These are phyloP conservation scores for Drosophila persimilis DNA, from an alignment of 1,140 invertebrate genomes.

Conservation along the genomic window DNA sequence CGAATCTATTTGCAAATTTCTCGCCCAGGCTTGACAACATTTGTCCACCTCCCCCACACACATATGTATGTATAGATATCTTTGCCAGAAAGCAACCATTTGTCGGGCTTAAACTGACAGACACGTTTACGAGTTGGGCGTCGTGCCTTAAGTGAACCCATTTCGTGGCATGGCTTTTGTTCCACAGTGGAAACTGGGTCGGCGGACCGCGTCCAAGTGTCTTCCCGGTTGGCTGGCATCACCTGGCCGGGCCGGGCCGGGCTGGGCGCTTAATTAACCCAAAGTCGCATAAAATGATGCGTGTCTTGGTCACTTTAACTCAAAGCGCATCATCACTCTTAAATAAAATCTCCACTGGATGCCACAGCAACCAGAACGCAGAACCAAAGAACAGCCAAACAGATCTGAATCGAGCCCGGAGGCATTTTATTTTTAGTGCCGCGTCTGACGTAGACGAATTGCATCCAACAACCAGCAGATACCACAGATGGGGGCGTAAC, in stretches of 20 bases:
- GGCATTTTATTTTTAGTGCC: conserved; percentile 48
- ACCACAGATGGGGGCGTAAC: conserved; percentile 43
- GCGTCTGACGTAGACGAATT: conserved; percentile 72
- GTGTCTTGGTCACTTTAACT: conserved; percentile 58
- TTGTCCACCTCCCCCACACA: conserved; percentile 33
- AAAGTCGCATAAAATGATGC: conserved; percentile 64
- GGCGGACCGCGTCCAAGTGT: conserved; percentile 4
- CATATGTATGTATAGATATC: neutral
- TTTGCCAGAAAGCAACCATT: conserved; percentile 34
- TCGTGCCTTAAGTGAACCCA: conserved; percentile 54
- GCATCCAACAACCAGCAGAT: conserved; percentile 32
- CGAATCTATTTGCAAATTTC: conserved; percentile 72
- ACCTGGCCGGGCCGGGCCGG: conserved; percentile 35
- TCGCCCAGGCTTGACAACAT: conserved; percentile 45
- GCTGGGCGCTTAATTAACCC: conserved; percentile 60
- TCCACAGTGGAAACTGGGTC: conserved; percentile 44
- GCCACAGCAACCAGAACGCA: conserved; percentile 8
- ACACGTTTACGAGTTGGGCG: conserved; percentile 58
- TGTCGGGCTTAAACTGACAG: conserved; percentile 68
- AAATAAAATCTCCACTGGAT: conserved; percentile 45
- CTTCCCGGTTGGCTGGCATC: conserved; percentile 26
- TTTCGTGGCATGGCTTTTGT: conserved; percentile 49
- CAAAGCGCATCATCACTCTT: conserved; percentile 47
- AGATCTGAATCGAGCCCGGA: conserved; percentile 24
- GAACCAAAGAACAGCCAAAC: conserved; percentile 3